These are phyloP conservation scores for Mercenaria mercenaria DNA, from an alignment of 1,140 invertebrate genomes.

Conservation along the genomic window DNA sequence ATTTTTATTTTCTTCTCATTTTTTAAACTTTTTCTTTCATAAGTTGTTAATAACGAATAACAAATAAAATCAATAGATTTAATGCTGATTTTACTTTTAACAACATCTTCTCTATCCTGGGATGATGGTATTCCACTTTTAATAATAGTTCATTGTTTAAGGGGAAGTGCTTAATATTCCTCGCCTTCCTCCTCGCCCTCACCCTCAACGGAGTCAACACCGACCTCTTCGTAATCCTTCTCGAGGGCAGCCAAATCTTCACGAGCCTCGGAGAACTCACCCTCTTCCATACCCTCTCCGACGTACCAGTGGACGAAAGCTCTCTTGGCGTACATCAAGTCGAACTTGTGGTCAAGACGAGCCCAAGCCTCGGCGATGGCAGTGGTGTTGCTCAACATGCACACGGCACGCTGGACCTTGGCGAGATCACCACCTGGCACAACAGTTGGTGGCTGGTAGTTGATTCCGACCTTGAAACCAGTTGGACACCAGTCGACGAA, in stretches of 20 bases:
- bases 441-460: slow-evolving; percentile 92
- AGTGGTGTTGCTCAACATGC: slow-evolving; percentile 92
- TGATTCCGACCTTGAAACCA: slow-evolving; percentile 80
- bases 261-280: slow-evolving; percentile 91
- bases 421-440: slow-evolving; percentile 91
- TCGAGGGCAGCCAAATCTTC: slow-evolving; percentile 92
- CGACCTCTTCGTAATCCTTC: slow-evolving; percentile 75
- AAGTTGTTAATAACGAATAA: too few species aligned
- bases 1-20: too few species aligned
- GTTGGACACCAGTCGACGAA: slow-evolving; percentile 91
- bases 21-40: too few species aligned
- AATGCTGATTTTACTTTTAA: too few species aligned
- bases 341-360: slow-evolving; percentile 88
- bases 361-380: slow-evolving; percentile 92
- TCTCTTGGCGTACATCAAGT: slow-evolving; percentile 82
- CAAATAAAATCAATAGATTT: too few species aligned
- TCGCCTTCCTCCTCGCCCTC: slow-evolving; percentile 16
- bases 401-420: slow-evolving; percentile 85
- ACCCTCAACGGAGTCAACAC: slow-evolving; percentile 43
- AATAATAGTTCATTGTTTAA: too few species aligned
- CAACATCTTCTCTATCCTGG: too few species aligned
- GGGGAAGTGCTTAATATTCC: slow-evolving; percentile 18
- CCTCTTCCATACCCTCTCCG: slow-evolving; percentile 87
- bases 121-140: too few species aligned
- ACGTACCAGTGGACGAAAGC: slow-evolving; percentile 86